Conservation (phyloP, 2,888 invertebrate species). For the Drosophila monieri region DNA sequence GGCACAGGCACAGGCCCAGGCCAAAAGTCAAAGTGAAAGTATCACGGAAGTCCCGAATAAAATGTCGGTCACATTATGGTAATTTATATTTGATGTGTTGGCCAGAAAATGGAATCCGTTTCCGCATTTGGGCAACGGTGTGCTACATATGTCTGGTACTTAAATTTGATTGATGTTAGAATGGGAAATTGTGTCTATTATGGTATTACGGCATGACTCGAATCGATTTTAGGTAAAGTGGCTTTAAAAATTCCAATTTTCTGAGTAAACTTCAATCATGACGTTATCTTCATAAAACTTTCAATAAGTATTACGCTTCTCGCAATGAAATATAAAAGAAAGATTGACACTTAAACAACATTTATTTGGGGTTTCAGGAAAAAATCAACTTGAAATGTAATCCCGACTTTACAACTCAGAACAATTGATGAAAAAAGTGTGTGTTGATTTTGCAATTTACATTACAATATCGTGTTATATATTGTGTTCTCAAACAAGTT, state of each 20-base stretch:
- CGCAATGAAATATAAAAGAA: background rate
- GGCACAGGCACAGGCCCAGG: background rate
- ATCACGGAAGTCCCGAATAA: conserved; percentile 40
- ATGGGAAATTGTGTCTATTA: conserved; percentile 6
- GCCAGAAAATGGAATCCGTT: conserved; percentile 28
- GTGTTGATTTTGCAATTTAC: conserved; percentile 62
- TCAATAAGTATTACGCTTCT: background rate
- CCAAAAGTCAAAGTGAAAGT: conserved; percentile 43
- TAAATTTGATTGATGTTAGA: conserved; percentile 28
- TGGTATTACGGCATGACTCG: background rate
- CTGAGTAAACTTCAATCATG: background rate
- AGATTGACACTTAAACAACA: background rate
- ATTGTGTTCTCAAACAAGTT: conserved; percentile 42
- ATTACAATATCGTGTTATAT: conserved; percentile 54
- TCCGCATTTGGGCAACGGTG: conserved; percentile 31
- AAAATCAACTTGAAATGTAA: conserved; percentile 13
- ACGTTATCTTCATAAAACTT: background rate
- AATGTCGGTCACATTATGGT: conserved; percentile 43
- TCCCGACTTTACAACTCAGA: conserved; percentile 10
- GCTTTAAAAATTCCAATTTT: background rate
- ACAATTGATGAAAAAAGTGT: conserved; percentile 3
- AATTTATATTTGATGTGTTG: conserved; percentile 40
- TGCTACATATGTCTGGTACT: conserved; percentile 35
- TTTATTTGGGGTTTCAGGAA: background rate
- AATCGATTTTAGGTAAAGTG: background rate